Conservation (phyloP, 2,888 invertebrate species). For the Drosophila nr. fundita region DNA sequence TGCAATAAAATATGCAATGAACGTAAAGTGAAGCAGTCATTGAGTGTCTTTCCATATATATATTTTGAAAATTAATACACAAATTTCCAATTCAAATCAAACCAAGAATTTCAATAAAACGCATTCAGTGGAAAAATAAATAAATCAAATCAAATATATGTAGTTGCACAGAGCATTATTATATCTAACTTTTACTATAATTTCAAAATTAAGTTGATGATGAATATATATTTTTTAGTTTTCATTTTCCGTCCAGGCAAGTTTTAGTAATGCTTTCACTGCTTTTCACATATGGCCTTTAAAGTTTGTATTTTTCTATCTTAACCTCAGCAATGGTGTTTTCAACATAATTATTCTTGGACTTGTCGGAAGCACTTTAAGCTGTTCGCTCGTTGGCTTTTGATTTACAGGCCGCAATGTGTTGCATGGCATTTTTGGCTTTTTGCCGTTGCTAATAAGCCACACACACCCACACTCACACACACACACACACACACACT, state of each 20-base stretch:
- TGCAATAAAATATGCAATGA: background rate
- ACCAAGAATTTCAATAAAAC: background rate
- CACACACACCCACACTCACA: conserved; percentile 21
- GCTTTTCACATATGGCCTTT: background rate
- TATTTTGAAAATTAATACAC: background rate
- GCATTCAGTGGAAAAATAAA: background rate
- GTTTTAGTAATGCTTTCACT: background rate
- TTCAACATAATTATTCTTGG: conserved; percentile 1
- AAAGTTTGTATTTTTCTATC: background rate
- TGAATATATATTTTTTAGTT: background rate
- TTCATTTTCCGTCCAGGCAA: background rate
- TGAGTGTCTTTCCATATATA: background rate
- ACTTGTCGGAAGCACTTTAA: conserved; percentile 42
- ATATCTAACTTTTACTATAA: background rate
- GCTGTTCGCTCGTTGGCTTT: conserved; percentile 34
- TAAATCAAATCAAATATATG: too few relatives aligned
- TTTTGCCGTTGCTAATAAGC: conserved; percentile 35
- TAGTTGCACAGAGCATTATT: too few relatives aligned
- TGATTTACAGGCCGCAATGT: conserved; percentile 60
- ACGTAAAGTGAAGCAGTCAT: background rate
- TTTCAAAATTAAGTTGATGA: background rate
- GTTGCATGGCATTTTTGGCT: conserved; percentile 23
- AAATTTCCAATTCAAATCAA: background rate
- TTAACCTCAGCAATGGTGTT: background rate
- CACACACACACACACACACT: conserved; percentile 21